Percentiles rank a stretch among this genome's conserved stretches.
phyloP scores from a whole-genome alignment of 2,888 invertebrate genomes.

The Rhamphomyia laevipes region DNA sequence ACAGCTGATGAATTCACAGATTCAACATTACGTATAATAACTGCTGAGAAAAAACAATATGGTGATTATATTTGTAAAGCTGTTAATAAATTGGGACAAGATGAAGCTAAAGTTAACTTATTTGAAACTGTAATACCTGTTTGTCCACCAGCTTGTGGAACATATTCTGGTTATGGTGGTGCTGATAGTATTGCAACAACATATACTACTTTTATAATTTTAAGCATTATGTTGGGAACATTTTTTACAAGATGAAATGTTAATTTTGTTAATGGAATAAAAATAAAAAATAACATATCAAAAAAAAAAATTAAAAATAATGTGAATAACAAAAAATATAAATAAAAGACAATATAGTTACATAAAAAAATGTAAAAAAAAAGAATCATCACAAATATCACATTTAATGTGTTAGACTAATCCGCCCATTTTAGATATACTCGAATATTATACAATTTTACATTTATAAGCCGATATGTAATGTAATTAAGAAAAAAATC shows the following conservation, averaged over 20 bases:
- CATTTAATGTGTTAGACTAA: too few relatives aligned
- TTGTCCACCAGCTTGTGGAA: constrained; percentile 79
- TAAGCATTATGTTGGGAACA: constrained; percentile 39
- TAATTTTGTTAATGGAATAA: neutral
- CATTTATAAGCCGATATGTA: too few relatives aligned
- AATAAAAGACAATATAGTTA: too few relatives aligned
- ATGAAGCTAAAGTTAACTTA: constrained; percentile 67
- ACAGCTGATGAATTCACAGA: constrained; percentile 88
- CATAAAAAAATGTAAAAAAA: too few relatives aligned
- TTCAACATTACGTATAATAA: constrained; percentile 77
- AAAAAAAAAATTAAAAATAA: too few relatives aligned
- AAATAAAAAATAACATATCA: too few relatives aligned
- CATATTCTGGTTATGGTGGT: constrained; percentile 31
- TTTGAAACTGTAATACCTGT: constrained; percentile 85
- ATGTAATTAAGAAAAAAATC: too few relatives aligned
- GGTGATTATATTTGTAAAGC: constrained; percentile 80
- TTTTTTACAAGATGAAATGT: constrained; percentile 31
- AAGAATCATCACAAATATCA: too few relatives aligned
- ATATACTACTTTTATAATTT: constrained; percentile 41
- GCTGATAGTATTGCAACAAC: constrained; percentile 28
- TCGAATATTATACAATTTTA: too few relatives aligned
- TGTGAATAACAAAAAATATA: too few relatives aligned
- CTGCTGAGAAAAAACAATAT: constrained; percentile 82
- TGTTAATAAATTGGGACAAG: constrained; percentile 73
- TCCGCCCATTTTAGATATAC: too few relatives aligned